phyloP scores from a whole-genome alignment of 2,113 vertebrate genomes.

The Oncorhynchus mykiss region DNA sequence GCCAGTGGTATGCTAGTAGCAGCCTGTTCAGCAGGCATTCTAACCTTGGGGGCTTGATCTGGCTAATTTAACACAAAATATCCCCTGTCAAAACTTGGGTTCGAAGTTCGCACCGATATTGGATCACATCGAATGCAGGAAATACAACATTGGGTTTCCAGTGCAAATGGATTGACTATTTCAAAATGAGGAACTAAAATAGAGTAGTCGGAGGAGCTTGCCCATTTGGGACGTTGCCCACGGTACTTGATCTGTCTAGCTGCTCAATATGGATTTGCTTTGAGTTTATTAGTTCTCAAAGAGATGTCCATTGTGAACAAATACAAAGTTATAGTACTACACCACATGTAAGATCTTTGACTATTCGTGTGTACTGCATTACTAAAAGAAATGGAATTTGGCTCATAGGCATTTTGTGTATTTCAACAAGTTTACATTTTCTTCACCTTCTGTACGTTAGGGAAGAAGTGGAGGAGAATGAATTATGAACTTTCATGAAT shows the following conservation, averaged over 20 bases:
- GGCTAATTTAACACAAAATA: background rate
- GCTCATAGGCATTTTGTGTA: no score
- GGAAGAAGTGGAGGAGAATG: constrained; percentile 20
- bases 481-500: constrained; percentile 48
- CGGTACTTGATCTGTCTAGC: no score
- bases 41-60: background rate
- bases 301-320: no score
- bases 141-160: background rate
- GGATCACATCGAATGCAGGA: background rate
- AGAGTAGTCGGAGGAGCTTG: no score
- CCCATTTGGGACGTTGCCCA: no score
- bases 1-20: background rate
- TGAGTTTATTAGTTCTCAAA: no score
- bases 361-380: no score
- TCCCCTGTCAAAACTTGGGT: background rate
- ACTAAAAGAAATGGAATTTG: no score
- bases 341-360: no score
- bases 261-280: no score
- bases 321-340: no score
- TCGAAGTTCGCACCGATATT: background rate
- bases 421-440: background rate
- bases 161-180: background rate
- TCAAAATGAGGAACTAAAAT: no score
- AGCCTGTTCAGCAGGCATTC: background rate
- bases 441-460: background rate